Evolutionary conservation across 2,888 invertebrate species (phyloP).

Genomic region (Encarsia formosa): DNA sequence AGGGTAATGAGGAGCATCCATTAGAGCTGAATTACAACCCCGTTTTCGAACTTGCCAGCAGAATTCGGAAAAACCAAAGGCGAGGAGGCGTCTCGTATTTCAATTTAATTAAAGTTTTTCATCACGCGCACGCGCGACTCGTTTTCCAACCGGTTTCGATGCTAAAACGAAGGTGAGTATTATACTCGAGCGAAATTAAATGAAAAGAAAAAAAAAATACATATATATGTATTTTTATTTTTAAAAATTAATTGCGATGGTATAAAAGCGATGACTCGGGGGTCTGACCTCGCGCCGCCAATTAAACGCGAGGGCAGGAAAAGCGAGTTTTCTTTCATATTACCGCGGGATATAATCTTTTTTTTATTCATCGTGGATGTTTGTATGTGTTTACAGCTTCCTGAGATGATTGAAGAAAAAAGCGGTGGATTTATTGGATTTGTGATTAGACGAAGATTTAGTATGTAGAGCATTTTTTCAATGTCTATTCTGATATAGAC

Average conservation of each 20-base stretch:
- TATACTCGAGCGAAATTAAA: neutral
- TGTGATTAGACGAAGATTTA: too few relatives aligned
- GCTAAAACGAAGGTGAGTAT: neutral
- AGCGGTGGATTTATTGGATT: too few relatives aligned
- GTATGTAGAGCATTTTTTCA: too few relatives aligned
- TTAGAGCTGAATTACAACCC: too few relatives aligned
- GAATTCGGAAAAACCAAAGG: constrained; percentile 3
- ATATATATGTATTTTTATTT: neutral
- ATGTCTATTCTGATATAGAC: too few relatives aligned
- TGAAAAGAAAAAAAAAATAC: too few relatives aligned
- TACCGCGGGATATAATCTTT: constrained; percentile 1
- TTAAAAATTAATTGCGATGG: constrained; percentile 22
- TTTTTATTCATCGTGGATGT: too few relatives aligned
- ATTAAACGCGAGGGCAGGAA: constrained; percentile 21
- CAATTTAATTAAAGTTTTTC: constrained; percentile 18
- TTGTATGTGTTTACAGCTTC: too few relatives aligned
- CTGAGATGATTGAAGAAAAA: too few relatives aligned
- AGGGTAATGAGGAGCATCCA: too few relatives aligned
- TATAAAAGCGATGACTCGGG: constrained; percentile 7
- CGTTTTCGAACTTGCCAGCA: too few relatives aligned
- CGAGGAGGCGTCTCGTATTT: neutral
- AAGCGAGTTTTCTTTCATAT: constrained; percentile 17
- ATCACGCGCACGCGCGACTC: neutral
- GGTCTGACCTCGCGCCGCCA: constrained; percentile 14
- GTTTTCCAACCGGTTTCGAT: constrained; percentile 13